A percentile compares a stretch with the other conserved stretches of the same genome.
phyloP scores from a whole-genome alignment of 2,113 vertebrate species.

The Tursiops truncatus region DNA sequence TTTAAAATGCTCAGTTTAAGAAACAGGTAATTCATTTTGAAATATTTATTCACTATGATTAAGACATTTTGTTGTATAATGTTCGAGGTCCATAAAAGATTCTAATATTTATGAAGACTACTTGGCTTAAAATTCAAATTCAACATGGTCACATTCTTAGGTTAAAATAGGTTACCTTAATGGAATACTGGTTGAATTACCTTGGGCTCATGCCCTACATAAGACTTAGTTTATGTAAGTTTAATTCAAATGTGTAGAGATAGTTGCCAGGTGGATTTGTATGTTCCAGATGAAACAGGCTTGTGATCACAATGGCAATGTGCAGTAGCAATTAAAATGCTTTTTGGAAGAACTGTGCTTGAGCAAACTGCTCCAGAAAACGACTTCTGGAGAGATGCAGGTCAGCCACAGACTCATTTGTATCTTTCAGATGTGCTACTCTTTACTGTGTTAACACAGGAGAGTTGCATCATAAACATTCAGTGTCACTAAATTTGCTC shows the following conservation, averaged over 20 bases:
- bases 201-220: slow-evolving; percentile 47
- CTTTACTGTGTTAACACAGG: neutral
- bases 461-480: slow-evolving; percentile 13
- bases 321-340: slow-evolving; percentile 84
- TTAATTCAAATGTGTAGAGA: slow-evolving; percentile 72
- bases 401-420: neutral
- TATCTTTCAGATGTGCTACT: neutral
- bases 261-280: slow-evolving; percentile 66
- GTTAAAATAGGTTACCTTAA: slow-evolving; percentile 44
- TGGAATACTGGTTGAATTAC: slow-evolving; percentile 32
- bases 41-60: slow-evolving; percentile 24
- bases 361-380: slow-evolving; percentile 76
- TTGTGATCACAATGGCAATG: slow-evolving; percentile 79
- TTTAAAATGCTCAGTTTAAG: slow-evolving; percentile 38
- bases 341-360: slow-evolving; percentile 79
- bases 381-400: slow-evolving; percentile 26
- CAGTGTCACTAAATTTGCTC: slow-evolving; percentile 23
- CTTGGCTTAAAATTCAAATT: slow-evolving; percentile 31
- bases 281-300: slow-evolving; percentile 71
- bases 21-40: neutral
- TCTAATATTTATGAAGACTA: neutral
- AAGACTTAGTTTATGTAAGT: slow-evolving; percentile 65
- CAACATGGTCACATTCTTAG: neutral
- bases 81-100: slow-evolving; percentile 7
- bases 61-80: slow-evolving; percentile 51